Percentiles rank a stretch among this genome's conserved stretches.
These are phyloP conservation scores for Protonemura montana DNA, from an alignment of 2,888 invertebrate genomes.

Conservation along the genomic window DNA sequence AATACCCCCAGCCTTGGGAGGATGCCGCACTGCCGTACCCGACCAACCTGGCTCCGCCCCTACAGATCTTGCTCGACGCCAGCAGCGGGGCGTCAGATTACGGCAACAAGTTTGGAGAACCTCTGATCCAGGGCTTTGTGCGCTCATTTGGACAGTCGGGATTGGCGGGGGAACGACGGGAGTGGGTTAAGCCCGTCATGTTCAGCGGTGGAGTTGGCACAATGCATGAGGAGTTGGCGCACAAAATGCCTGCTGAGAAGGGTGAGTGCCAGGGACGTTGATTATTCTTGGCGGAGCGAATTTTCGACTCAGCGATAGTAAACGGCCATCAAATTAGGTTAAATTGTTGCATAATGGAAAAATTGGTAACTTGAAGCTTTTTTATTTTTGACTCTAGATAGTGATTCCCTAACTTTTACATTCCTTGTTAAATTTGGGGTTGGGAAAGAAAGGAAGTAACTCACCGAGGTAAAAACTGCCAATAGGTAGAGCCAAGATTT, in stretches of 20 bases:
- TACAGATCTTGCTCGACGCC: slow-evolving; percentile 92
- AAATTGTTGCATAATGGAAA: too few relatives aligned
- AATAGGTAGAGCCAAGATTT: too few relatives aligned
- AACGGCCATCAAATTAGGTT: too few relatives aligned
- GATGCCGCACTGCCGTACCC: slow-evolving; percentile 78
- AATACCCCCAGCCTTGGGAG: slow-evolving; percentile 89
- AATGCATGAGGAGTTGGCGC: slow-evolving; percentile 82
- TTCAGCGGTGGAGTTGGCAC: slow-evolving; percentile 96
- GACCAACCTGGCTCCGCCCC: slow-evolving; percentile 85
- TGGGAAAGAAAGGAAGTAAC: too few relatives aligned
- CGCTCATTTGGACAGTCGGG: slow-evolving; percentile 86
- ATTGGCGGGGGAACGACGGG: slow-evolving; percentile 72
- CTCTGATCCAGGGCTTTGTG: slow-evolving; percentile 89
- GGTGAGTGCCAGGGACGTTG: slow-evolving; percentile 60
- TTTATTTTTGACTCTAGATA: too few relatives aligned
- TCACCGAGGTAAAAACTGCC: too few relatives aligned
- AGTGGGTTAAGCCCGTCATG: slow-evolving; percentile 99
- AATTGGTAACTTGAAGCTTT: too few relatives aligned
- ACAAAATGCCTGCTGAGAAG: slow-evolving; percentile 77
- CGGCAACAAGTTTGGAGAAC: slow-evolving; percentile 99
- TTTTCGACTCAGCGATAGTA: too few relatives aligned
- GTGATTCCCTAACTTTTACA: too few relatives aligned
- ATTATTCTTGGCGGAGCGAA: too few relatives aligned
- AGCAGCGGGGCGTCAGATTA: slow-evolving; percentile 99
- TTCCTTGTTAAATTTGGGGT: too few relatives aligned